A percentile compares a stretch with the other conserved stretches of the same genome.
These are phyloP conservation scores for Callocephalon fimbriatum DNA, from an alignment of 2,113 vertebrate genomes.

Conservation along the genomic window DNA sequence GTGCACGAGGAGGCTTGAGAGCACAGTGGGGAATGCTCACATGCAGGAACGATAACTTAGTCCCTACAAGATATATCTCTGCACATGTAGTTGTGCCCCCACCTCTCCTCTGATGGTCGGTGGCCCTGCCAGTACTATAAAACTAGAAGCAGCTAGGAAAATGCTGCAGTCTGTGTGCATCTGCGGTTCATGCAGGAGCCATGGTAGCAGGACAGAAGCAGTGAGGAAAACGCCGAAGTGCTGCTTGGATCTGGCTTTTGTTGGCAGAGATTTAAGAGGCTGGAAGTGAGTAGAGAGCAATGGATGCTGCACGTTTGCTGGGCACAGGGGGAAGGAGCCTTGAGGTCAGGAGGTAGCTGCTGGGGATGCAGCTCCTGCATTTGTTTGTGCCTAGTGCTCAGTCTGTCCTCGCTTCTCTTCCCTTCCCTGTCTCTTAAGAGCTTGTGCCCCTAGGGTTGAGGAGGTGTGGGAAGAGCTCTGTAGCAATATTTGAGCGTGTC, in stretches of 20 bases:
- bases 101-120: not conserved
- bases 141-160: not conserved
- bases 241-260: not conserved
- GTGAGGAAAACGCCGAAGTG: not conserved
- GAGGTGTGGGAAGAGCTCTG: not conserved
- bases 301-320: not conserved
- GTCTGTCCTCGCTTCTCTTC: not conserved
- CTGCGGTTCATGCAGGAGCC: not conserved
- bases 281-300: not conserved
- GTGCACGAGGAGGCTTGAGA: not conserved
- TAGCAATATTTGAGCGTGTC: not conserved
- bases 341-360: not conserved
- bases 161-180: not conserved
- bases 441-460: not conserved
- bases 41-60: not conserved
- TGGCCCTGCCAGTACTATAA: fast-evolving
- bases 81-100: not conserved
- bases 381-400: not conserved
- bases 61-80: not conserved
- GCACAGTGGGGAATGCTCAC: not conserved
- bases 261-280: not conserved
- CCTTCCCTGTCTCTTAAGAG: not conserved
- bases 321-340: not conserved
- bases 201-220: not conserved
- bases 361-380: not conserved